Conservation (phyloP, 2,797 vertebrate species). For the Tinamus major region DNA sequence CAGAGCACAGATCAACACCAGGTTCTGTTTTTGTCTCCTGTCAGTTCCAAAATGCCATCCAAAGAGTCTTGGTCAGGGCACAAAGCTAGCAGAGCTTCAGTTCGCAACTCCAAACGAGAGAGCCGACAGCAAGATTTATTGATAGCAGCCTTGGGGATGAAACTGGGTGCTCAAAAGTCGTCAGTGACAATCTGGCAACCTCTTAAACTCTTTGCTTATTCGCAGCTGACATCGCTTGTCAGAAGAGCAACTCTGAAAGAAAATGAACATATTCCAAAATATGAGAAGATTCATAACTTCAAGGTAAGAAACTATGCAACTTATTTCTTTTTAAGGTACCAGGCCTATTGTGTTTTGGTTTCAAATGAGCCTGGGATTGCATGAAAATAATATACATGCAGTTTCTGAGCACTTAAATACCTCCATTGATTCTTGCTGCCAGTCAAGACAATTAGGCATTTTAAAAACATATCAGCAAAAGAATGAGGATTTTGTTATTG, state of each 20-base stretch:
- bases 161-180: conserved; percentile 94
- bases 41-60: conserved; percentile 88
- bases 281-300: conserved; percentile 98
- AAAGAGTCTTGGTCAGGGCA: conserved; percentile 88
- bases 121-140: conserved; percentile 92
- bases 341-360: not conserved
- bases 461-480: not conserved
- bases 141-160: conserved; percentile 94
- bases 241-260: conserved; percentile 98
- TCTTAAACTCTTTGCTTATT: conserved; percentile 99
- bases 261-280: conserved; percentile 89
- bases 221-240: conserved; percentile 97
- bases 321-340: not conserved
- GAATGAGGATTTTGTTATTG: not conserved
- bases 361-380: not conserved
- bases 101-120: conserved; percentile 89
- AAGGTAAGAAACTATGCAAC: conserved; percentile 87
- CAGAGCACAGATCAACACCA: conserved; percentile 41
- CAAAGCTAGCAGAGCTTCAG: conserved; percentile 84
- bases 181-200: conserved; percentile 97
- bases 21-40: conserved; percentile 33
- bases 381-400: not conserved
- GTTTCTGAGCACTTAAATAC: conserved; percentile 23
- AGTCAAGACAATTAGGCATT: not conserved
- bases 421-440: not conserved